These are phyloP conservation scores for Cladopsammia gracilis DNA, from an alignment of 64 coral and sea anemone species.

Conservation along the genomic window DNA sequence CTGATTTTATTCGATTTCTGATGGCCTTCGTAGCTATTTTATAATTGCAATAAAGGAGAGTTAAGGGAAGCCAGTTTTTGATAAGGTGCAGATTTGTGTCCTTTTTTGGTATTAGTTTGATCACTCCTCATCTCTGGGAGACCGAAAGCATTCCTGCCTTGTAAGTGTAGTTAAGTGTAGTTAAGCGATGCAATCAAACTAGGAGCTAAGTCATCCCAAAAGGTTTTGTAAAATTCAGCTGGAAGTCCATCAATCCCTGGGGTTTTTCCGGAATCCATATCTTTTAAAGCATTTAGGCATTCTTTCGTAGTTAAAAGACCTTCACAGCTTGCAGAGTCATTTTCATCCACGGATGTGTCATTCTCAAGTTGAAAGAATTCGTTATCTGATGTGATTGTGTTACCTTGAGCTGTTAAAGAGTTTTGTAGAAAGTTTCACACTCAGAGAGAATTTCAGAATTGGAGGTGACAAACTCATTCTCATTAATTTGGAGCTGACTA, in stretches of 20 bases:
- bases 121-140: neutral
- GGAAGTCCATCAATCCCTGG: neutral
- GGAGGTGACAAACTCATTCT: neutral
- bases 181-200: neutral
- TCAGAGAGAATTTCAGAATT: constrained; percentile 11
- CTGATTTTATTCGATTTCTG: neutral
- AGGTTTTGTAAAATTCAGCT: neutral
- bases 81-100: neutral
- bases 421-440: constrained; percentile 31
- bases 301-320: neutral
- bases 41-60: too few relatives aligned
- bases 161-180: neutral
- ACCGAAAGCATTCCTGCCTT: neutral
- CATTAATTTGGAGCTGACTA: constrained; percentile 13
- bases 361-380: too few relatives aligned
- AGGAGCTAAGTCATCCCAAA: neutral
- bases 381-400: too few relatives aligned
- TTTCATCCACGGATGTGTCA: too few relatives aligned
- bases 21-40: too few relatives aligned
- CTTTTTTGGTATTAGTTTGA: neutral
- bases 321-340: too few relatives aligned
- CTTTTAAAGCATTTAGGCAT: neutral
- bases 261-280: neutral
- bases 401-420: neutral
- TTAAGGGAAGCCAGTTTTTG: too few relatives aligned